phyloP scores from a whole-genome alignment of 2,888 invertebrate species.

The Tachina fera region DNA sequence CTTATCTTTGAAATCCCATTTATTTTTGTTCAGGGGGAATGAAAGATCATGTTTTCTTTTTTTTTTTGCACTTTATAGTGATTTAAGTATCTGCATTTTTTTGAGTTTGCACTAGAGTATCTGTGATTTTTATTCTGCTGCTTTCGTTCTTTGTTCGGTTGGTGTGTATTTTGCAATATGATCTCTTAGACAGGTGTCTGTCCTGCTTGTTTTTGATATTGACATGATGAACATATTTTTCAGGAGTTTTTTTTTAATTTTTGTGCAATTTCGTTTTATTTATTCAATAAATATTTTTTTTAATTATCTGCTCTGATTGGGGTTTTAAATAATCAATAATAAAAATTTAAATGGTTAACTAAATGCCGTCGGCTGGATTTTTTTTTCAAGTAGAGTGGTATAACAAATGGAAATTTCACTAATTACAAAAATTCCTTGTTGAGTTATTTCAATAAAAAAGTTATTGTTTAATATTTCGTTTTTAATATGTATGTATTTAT shows the following conservation, averaged over 20 bases:
- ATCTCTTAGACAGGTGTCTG: conserved; percentile 68
- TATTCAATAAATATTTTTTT: not conserved
- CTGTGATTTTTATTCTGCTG: conserved; percentile 53
- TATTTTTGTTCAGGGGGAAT: conserved; percentile 19
- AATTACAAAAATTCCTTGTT: conserved; percentile 12
- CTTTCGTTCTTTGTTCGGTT: conserved; percentile 47
- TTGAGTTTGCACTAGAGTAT: conserved; percentile 19
- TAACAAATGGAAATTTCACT: not conserved
- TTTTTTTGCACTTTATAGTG: conserved; percentile 15
- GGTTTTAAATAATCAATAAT: conserved; percentile 1
- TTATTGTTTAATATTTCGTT: too few relatives aligned
- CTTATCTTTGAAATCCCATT: conserved; percentile 53
- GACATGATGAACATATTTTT: not conserved
- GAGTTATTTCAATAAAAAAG: not conserved
- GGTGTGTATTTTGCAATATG: conserved; percentile 63
- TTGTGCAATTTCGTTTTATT: not conserved
- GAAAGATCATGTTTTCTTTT: conserved; percentile 43
- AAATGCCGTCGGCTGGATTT: conserved; percentile 29
- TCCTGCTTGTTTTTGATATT: conserved; percentile 34
- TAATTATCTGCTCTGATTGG: conserved; percentile 22
- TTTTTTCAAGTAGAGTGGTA: not conserved
- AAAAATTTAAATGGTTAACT: not conserved
- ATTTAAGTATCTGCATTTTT: conserved; percentile 28
- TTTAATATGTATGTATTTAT: too few relatives aligned
- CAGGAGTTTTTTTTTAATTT: not conserved